phyloP scores from a whole-genome alignment of 1,140 invertebrate genomes.

The Lordiphosa clarofinis region DNA sequence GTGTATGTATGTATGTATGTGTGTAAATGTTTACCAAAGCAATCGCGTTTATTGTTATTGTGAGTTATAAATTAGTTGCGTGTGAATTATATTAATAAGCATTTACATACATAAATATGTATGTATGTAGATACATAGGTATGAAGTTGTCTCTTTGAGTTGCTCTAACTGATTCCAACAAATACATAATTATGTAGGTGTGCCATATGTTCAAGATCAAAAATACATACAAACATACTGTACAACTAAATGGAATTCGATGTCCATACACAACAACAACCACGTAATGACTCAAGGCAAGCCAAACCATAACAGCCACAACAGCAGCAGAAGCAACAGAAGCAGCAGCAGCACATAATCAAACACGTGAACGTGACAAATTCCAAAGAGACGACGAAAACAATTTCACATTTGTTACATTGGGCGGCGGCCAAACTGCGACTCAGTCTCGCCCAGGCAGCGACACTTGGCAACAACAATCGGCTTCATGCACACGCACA shows the following conservation, averaged over 20 bases:
- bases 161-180: no score
- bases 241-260: no score
- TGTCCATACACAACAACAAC: slow-evolving; percentile 11
- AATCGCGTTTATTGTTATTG: slow-evolving; percentile 13
- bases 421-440: slow-evolving; percentile 54
- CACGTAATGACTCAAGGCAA: slow-evolving; percentile 9
- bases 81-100: slow-evolving; percentile 46
- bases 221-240: no score
- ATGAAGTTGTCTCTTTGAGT: background rate
- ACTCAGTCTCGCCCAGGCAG: slow-evolving; percentile 7
- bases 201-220: no score
- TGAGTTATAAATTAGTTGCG: slow-evolving; percentile 40
- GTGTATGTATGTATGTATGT: no score
- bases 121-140: slow-evolving; percentile 6
- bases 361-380: slow-evolving; percentile 77
- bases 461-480: slow-evolving; percentile 64
- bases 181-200: no score
- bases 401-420: slow-evolving; percentile 36
- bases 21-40: slow-evolving; percentile 3
- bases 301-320: slow-evolving; percentile 19
- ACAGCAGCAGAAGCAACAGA: slow-evolving; percentile 8
- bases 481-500: slow-evolving; percentile 26
- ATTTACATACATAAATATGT: slow-evolving; percentile 19
- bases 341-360: slow-evolving; percentile 51
- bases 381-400: slow-evolving; percentile 54